Percentiles rank a stretch among this genome's conserved stretches.
These are phyloP conservation scores for Coelopa frigida DNA, from an alignment of 1,140 invertebrate species.

Conservation along the genomic window DNA sequence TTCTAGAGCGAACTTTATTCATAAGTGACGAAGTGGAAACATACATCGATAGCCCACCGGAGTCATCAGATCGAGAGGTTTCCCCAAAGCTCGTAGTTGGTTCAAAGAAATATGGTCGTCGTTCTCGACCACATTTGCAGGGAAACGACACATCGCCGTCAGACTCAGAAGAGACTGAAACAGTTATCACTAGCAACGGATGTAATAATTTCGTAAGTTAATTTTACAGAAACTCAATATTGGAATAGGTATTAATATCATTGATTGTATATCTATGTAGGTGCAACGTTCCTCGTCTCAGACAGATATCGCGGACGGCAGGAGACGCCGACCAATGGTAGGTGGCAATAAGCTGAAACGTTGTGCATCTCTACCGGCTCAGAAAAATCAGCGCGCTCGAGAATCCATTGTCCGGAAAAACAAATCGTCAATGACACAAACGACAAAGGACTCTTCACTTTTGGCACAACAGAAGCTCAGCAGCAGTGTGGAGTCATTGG, in stretches of 20 bases:
- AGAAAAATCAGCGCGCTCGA: constrained; percentile 14
- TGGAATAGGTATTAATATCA: constrained; percentile 11
- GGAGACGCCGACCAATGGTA: constrained; percentile 36
- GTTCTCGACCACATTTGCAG: constrained; percentile 51
- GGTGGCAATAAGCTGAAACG: constrained; percentile 47
- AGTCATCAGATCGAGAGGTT: constrained; percentile 59
- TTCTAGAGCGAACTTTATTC: constrained; percentile 36
- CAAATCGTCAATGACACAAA: too few species aligned
- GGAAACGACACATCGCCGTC: constrained; percentile 31
- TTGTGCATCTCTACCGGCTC: constrained; percentile 47
- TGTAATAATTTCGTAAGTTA: not conserved
- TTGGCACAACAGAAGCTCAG: constrained; percentile 6
- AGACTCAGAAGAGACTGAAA: constrained; percentile 34
- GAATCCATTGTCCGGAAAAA: too few species aligned
- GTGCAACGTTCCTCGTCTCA: constrained; percentile 50
- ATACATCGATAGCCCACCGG: constrained; percentile 45
- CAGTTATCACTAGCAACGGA: constrained; percentile 1
- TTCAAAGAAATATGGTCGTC: constrained; percentile 67
- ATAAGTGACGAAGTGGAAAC: constrained; percentile 25
- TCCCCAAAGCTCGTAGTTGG: constrained; percentile 66
- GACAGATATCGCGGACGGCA: constrained; percentile 45
- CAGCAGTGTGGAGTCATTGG: constrained; percentile 40
- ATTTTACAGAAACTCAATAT: not conserved
- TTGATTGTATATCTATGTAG: constrained; percentile 20
- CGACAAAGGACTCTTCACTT: constrained; percentile 7